These are phyloP conservation scores for Brachionus manjavacas DNA, from an alignment of 1,140 invertebrate genomes.

Conservation along the genomic window DNA sequence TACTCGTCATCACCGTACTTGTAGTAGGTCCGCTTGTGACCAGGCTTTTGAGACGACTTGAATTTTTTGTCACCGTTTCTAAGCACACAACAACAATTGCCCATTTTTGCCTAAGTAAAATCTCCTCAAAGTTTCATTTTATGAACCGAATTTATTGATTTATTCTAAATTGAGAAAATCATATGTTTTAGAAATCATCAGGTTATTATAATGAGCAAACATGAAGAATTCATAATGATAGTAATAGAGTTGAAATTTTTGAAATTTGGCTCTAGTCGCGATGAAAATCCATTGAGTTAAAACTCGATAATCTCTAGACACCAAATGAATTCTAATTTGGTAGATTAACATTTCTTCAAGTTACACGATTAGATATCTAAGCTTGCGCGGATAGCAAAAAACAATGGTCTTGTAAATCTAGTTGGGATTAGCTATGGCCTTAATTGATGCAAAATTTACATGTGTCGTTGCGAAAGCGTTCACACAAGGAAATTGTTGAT, in stretches of 20 bases:
- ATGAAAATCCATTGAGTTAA: background rate
- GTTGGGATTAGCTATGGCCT: background rate
- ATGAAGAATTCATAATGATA: background rate
- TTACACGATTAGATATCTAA: background rate
- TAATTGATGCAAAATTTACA: background rate
- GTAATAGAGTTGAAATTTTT: background rate
- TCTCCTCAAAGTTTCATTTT: background rate
- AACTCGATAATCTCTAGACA: background rate
- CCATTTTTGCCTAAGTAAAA: background rate
- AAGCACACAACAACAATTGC: slow-evolving; percentile 13
- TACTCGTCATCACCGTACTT: slow-evolving; percentile 36
- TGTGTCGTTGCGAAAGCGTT: background rate
- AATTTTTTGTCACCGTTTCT: slow-evolving; percentile 14
- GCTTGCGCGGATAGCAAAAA: background rate
- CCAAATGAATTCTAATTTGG: background rate
- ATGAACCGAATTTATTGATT: background rate
- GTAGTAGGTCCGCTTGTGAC: background rate
- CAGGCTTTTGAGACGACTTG: background rate
- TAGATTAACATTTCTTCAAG: background rate
- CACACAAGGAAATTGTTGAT: background rate
- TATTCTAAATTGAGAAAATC: background rate
- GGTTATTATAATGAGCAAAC: background rate
- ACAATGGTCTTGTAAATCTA: background rate
- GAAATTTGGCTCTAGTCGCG: background rate
- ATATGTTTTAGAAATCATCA: background rate